Percentiles rank a stretch among this genome's conserved stretches.
Conservation (phyloP, 2,113 vertebrate species). For the Plecturocebus donacophilus region DNA sequence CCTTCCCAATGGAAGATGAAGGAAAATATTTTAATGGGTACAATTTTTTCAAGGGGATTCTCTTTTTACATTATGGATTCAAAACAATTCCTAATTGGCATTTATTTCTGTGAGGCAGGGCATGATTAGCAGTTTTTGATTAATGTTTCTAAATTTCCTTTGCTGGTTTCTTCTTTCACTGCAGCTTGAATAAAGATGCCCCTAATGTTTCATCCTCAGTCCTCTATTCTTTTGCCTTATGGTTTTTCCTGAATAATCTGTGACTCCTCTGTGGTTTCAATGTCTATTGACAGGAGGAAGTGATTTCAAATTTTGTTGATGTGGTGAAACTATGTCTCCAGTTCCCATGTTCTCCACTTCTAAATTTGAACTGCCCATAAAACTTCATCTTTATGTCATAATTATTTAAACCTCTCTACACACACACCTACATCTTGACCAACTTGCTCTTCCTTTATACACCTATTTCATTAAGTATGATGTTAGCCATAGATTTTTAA, state of each 20-base stretch:
- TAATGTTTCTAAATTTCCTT: background rate
- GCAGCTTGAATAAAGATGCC: background rate
- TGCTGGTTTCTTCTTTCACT: background rate
- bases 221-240: background rate
- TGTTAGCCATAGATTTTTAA: background rate
- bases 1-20: background rate
- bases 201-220: background rate
- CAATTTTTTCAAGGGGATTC: background rate
- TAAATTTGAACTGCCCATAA: background rate
- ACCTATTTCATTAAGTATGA: background rate
- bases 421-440: background rate
- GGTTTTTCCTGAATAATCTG: background rate
- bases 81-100: background rate
- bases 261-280: background rate
- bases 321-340: background rate
- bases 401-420: background rate
- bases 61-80: constrained; percentile 7
- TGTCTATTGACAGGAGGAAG: background rate
- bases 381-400: background rate
- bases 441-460: background rate
- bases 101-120: background rate
- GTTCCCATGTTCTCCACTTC: background rate
- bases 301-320: background rate
- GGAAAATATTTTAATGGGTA: background rate
- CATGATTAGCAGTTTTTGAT: background rate